These are phyloP conservation scores for Amphipyra berbera DNA, from an alignment of 2,888 invertebrate genomes.

Conservation along the genomic window DNA sequence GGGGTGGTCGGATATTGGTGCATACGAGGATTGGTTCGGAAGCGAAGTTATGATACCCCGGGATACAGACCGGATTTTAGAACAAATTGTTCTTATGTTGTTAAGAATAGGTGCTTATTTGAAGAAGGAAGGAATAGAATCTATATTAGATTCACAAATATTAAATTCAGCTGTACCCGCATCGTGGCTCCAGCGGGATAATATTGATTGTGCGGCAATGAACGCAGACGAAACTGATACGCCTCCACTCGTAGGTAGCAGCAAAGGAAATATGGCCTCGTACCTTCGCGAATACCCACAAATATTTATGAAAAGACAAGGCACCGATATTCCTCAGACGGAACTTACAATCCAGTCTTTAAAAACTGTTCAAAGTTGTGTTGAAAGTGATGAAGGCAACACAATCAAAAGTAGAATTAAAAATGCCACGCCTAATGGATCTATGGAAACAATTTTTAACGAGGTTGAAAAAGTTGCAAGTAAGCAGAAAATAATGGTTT, in stretches of 20 bases:
- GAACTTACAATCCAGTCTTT: constrained; percentile 36
- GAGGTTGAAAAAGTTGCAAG: constrained; percentile 22
- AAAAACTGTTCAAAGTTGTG: constrained; percentile 24
- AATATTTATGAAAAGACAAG: constrained; percentile 79
- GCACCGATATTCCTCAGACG: constrained; percentile 60
- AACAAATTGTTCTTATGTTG: constrained; percentile 83
- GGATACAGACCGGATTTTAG: constrained; percentile 81
- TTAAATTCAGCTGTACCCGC: constrained; percentile 50
- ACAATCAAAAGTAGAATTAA: constrained; percentile 12
- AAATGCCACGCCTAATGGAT: constrained; percentile 3
- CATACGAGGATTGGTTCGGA: constrained; percentile 79
- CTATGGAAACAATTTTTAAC: constrained; percentile 24
- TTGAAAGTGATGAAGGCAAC: constrained; percentile 27
- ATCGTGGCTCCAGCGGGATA: constrained; percentile 43
- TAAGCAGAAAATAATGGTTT: constrained; percentile 21
- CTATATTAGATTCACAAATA: constrained; percentile 53
- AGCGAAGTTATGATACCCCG: constrained; percentile 79
- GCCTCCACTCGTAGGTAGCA: constrained; percentile 73
- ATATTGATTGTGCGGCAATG: constrained; percentile 59
- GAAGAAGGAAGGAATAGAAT: constrained; percentile 64
- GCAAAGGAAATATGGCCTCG: constrained; percentile 72
- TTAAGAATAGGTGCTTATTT: constrained; percentile 77
- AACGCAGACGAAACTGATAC: constrained; percentile 73
- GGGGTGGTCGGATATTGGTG: constrained; percentile 70
- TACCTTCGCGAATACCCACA: constrained; percentile 82